Conservation (phyloP, 1,140 invertebrate genomes). For the Ceratina australensis region DNA sequence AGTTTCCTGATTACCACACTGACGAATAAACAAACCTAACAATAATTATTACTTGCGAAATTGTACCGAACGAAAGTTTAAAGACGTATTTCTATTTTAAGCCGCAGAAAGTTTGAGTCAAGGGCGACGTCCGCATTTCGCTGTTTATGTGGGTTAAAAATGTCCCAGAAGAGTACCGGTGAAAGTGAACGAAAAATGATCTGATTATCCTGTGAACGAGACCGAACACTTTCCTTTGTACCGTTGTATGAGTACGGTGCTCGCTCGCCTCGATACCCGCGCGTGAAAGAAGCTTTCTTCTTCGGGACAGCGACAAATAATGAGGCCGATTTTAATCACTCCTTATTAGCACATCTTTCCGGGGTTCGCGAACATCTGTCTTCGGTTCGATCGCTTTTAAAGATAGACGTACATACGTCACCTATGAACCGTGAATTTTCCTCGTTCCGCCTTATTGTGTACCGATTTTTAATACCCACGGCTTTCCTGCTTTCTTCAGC, state of each 20-base stretch:
- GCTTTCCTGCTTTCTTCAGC: background rate
- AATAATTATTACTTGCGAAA: background rate
- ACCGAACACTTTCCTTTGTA: constrained; percentile 54
- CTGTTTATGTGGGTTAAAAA: background rate
- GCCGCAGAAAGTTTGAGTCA: background rate
- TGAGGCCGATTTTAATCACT: constrained; percentile 54
- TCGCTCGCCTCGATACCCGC: background rate
- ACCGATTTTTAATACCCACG: constrained; percentile 28
- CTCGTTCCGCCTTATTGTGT: constrained; percentile 57
- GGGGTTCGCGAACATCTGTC: constrained; percentile 18
- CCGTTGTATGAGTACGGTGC: constrained; percentile 16
- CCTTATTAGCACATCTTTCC: constrained; percentile 59
- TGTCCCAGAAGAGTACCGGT: constrained; percentile 40
- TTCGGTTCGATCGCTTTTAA: constrained; percentile 21
- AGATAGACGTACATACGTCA: constrained; percentile 43
- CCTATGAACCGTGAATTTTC: constrained; percentile 44
- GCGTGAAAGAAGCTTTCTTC: constrained; percentile 56
- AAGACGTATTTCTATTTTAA: background rate
- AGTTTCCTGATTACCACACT: background rate
- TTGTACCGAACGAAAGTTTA: background rate
- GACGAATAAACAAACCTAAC: background rate
- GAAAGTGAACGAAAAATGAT: constrained; percentile 68
- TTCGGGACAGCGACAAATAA: constrained; percentile 37
- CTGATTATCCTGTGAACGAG: constrained; percentile 62
- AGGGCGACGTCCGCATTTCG: background rate